Evolutionary conservation across 2,113 vertebrate genomes (phyloP), one percentile per base, ranked within the genome.

Genomic region (Tor tambroides): DNA sequence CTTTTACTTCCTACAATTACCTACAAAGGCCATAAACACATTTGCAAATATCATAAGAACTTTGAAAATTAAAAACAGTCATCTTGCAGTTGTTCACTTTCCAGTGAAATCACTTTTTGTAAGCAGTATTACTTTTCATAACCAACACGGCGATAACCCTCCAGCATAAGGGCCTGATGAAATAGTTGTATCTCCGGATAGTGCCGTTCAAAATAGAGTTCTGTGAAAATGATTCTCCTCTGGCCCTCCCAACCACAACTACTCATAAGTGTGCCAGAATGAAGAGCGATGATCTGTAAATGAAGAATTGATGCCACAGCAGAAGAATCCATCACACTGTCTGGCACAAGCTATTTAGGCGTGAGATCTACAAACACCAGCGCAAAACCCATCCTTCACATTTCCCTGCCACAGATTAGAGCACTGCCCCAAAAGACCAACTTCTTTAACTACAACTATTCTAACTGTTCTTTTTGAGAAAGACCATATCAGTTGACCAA

Each of bases 261-360:
- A 67, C 28, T 67, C 1, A n/a, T 26, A 28, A 46, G 12, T 26
- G 12, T 17, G 15, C 11, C 8, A 6, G 17, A 56, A 32, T 32
- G 32, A 78, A 78, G 15, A 56, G 9, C 15, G 35, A 4, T 56
- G 4, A 79, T 35, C 26, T 79, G 76, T 32, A 28, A 28, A 77
- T 28, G 26, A 51, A 30, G 4, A 54, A 17, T 23, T 17, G 63
- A 67, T 30, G 75, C 7, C 75, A 54, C 26, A 17, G 4, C 12
- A 51, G n/a, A 77, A 28, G 26, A 26, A 28, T 77, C 74, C 74
- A 77, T 77, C 15, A 77, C 4, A 77, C 43, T 51, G 46, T 54
- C 15, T 77, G 46, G 76, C 4, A 1, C 1, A 1, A 78, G 28
- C 1, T 9, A 11, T 77, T 51, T 14, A 28, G 2, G 12, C 4